Conservation (phyloP, 2,113 vertebrate genomes). For the Plecturocebus donacophilus region DNA sequence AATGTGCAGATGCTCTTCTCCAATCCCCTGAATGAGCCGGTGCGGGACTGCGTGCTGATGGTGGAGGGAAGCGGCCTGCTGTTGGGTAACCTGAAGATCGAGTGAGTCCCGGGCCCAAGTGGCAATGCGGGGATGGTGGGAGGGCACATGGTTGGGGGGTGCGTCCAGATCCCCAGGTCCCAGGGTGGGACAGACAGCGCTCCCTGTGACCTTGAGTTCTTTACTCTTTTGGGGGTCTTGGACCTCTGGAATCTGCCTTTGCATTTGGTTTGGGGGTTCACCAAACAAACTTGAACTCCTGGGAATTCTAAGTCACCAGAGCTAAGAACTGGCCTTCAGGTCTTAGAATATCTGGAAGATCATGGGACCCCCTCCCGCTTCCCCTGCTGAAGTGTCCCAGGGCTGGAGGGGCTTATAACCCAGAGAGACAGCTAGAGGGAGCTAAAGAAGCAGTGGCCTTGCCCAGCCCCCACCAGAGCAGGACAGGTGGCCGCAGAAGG, state of each 20-base stretch:
- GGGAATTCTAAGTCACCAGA: not conserved
- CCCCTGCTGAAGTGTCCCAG: not conserved
- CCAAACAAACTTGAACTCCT: not conserved
- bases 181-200: not conserved
- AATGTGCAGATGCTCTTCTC: slow-evolving; percentile 84
- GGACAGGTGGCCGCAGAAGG: not conserved
- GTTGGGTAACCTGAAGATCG: slow-evolving; percentile 77
- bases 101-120: slow-evolving; percentile 74
- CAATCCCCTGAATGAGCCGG: slow-evolving; percentile 79
- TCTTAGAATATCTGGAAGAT: not conserved
- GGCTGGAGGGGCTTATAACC: not conserved
- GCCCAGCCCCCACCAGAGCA: not conserved
- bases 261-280: not conserved
- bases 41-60: slow-evolving; percentile 82
- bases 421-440: not conserved
- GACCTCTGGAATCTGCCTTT: not conserved
- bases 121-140: fast-evolving
- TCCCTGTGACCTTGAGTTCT: no score
- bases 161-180: fast-evolving
- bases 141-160: fast-evolving
- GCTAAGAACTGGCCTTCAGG: not conserved
- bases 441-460: not conserved
- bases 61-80: slow-evolving; percentile 86
- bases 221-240: not conserved
- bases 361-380: not conserved